phyloP scores from a whole-genome alignment of 35 echinoderm and acorn worm species.

The Chiridota heheva region DNA sequence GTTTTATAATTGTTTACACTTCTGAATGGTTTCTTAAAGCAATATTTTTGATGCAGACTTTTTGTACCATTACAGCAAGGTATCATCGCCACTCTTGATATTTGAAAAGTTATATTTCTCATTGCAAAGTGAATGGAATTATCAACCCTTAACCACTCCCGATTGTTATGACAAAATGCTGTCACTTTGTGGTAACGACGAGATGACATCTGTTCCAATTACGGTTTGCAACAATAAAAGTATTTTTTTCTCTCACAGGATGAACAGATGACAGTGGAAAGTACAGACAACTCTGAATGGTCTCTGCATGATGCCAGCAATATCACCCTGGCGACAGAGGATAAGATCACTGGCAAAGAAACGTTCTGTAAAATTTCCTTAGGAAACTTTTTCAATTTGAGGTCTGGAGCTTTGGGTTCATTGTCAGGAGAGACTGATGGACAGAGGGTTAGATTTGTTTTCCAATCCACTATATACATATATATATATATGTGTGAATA shows the following conservation, averaged over 20 bases:
- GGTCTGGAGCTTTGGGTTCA: conserved; percentile 76
- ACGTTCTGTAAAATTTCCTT: conserved; percentile 57
- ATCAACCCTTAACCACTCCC: too few species aligned
- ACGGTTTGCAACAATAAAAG: too few species aligned
- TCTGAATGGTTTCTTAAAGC: too few species aligned
- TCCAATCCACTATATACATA: neutral
- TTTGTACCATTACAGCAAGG: too few species aligned
- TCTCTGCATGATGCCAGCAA: conserved; percentile 40
- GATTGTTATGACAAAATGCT: too few species aligned
- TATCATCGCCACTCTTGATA: too few species aligned
- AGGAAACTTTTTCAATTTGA: conserved; percentile 53
- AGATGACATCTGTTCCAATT: too few species aligned
- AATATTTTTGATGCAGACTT: too few species aligned
- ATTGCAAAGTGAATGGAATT: too few species aligned
- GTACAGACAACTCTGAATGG: conserved; percentile 53
- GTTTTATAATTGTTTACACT: too few species aligned
- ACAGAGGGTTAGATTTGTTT: conserved; percentile 45
- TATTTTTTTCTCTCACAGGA: conserved; percentile 41
- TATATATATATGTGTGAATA: neutral
- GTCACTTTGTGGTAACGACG: too few species aligned
- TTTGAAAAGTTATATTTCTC: too few species aligned
- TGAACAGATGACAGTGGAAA: conserved; percentile 67
- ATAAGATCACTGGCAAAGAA: conserved; percentile 35
- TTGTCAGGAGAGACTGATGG: conserved; percentile 49
- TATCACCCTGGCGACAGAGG: conserved; percentile 18